These are phyloP conservation scores for Urocynchramus pylzowi DNA, from an alignment of 2,113 vertebrate species.

Conservation along the genomic window DNA sequence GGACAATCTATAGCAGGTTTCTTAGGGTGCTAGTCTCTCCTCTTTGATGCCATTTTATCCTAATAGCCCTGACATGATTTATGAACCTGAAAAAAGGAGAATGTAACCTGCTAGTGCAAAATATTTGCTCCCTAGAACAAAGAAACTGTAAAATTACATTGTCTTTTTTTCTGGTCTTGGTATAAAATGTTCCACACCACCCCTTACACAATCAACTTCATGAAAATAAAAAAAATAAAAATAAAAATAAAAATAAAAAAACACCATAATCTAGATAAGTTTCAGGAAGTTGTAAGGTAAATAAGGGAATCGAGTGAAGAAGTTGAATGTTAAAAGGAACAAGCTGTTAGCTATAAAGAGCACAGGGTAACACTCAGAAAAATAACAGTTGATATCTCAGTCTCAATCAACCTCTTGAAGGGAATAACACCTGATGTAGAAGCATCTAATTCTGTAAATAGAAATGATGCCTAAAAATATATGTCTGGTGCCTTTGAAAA, in stretches of 20 bases:
- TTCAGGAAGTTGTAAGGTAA: background rate
- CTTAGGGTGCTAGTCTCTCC: background rate
- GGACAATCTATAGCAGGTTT: background rate
- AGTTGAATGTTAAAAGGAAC: background rate
- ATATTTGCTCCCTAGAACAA: background rate
- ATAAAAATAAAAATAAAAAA: background rate
- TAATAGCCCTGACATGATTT: background rate
- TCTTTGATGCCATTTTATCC: background rate
- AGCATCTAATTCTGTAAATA: background rate
- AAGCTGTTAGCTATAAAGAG: background rate
- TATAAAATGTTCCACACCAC: rapidly evolving
- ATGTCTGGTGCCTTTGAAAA: background rate
- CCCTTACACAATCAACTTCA: background rate
- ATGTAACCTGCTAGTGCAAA: background rate
- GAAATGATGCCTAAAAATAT: background rate
- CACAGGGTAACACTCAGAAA: background rate
- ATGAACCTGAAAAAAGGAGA: background rate
- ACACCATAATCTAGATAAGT: background rate
- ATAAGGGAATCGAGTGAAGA: background rate
- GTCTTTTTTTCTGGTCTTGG: background rate
- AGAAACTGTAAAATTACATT: background rate
- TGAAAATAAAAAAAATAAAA: background rate
- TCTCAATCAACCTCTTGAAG: background rate
- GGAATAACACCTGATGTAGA: background rate
- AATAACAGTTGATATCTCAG: background rate